Evolutionary conservation across 2,797 vertebrate genomes (phyloP).

Genomic region (Pantherophis alleghaniensis): DNA sequence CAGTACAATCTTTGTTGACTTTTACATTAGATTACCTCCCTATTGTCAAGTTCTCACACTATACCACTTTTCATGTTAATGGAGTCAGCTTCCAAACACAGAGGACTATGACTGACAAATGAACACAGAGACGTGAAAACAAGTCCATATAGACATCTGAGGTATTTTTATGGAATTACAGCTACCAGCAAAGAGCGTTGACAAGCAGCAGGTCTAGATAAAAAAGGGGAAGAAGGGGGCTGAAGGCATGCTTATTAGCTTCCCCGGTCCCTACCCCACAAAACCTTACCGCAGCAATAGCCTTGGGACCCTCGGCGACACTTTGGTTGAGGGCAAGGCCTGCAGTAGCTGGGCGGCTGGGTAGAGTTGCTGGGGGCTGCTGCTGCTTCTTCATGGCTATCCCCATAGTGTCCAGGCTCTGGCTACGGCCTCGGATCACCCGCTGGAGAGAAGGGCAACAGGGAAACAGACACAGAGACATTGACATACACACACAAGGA

Average conservation of each 20-base stretch:
- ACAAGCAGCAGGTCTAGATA: not conserved
- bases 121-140: conserved; percentile 8
- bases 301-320: conserved; percentile 69
- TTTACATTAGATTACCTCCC: not conserved
- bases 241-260: conserved; percentile 14
- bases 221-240: not conserved
- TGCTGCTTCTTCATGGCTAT: conserved; percentile 66
- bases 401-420: conserved; percentile 86
- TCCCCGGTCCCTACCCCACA: conserved; percentile 30
- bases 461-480: conserved; percentile 62
- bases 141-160: not conserved
- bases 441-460: conserved; percentile 72
- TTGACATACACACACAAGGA: conserved; percentile 44
- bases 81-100: not conserved
- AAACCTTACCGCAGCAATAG: conserved; percentile 67
- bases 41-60: not conserved
- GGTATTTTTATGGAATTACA: not conserved
- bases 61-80: not conserved
- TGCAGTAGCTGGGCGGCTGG: conserved; percentile 59
- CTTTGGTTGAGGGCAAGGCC: conserved; percentile 70
- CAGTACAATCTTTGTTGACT: not conserved
- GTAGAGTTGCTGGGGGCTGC: conserved; percentile 57
- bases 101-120: not conserved
- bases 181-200: not conserved
- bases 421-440: conserved; percentile 87